These are phyloP conservation scores for Drosophila obscura DNA, from an alignment of 1,140 invertebrate genomes.

Conservation along the genomic window DNA sequence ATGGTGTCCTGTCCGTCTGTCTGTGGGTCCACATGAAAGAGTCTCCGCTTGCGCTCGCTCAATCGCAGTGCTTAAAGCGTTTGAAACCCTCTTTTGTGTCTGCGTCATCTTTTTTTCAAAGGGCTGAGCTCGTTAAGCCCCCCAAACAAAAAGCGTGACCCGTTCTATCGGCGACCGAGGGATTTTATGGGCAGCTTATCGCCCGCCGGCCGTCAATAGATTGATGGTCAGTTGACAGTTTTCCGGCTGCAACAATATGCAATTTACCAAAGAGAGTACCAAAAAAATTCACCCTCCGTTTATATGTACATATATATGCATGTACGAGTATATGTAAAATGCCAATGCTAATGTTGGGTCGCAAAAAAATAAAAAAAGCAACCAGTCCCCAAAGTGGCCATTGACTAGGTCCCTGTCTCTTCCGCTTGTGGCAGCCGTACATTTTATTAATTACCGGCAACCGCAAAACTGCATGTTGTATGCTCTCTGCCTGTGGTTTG, in stretches of 20 bases:
- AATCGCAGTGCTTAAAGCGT: conserved; percentile 65
- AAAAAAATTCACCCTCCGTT: not conserved
- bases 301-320: conserved; percentile 4
- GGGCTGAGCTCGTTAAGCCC: conserved; percentile 68
- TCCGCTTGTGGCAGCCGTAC: conserved; percentile 28
- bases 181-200: conserved; percentile 70
- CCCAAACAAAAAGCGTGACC: conserved; percentile 63
- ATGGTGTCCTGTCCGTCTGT: conserved; percentile 16
- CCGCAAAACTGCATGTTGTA: conserved; percentile 69
- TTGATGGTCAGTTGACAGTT: conserved; percentile 79
- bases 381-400: conserved; percentile 60
- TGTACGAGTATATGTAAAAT: conserved; percentile 27
- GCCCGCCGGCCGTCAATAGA: conserved; percentile 65
- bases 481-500: conserved; percentile 60
- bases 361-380: conserved; percentile 36
- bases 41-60: conserved; percentile 18
- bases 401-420: conserved; percentile 21
- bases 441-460: conserved; percentile 74
- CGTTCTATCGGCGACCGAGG: conserved; percentile 54
- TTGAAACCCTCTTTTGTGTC: conserved; percentile 70
- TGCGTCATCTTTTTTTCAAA: conserved; percentile 65
- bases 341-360: conserved; percentile 52
- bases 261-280: conserved; percentile 29
- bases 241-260: conserved; percentile 61
- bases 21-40: conserved; percentile 64